These are phyloP conservation scores for human DNA, from an alignment of 2,113 vertebrate species.

Conservation along the genomic window DNA sequence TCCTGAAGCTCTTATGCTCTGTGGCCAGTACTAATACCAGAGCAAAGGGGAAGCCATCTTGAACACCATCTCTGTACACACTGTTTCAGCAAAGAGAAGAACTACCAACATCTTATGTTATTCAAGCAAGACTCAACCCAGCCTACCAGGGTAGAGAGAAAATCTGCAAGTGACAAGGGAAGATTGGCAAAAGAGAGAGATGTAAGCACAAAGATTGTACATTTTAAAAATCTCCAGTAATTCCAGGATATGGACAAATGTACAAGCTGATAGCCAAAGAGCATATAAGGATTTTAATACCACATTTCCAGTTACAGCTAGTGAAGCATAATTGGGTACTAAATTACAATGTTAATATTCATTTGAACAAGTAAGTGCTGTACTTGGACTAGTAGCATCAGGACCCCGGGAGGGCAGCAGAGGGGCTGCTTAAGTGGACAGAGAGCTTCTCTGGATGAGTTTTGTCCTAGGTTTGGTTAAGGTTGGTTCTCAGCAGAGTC, in stretches of 20 bases:
- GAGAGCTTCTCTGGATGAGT: constrained; percentile 78
- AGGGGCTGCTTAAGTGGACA: constrained; percentile 81
- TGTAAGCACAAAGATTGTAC: background rate
- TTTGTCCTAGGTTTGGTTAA: constrained; percentile 67
- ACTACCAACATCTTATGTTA: background rate
- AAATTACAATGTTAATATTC: constrained; percentile 90
- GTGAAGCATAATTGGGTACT: constrained; percentile 88
- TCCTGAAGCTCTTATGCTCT: background rate
- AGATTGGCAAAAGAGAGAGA: background rate
- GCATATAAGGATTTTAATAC: constrained; percentile 80
- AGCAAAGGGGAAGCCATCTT: background rate
- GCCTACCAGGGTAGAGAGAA: background rate
- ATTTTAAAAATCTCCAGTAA: constrained; percentile 55
- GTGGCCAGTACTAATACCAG: background rate
- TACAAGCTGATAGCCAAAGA: constrained; percentile 61
- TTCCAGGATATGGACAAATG: constrained; percentile 60
- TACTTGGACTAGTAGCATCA: constrained; percentile 78
- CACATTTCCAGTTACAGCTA: constrained; percentile 86
- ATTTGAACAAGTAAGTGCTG: constrained; percentile 87
- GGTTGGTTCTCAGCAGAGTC: constrained; percentile 59
- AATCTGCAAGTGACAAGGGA: background rate
- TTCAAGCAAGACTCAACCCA: background rate
- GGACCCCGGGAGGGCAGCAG: constrained; percentile 81
- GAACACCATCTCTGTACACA: background rate
- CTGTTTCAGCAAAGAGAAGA: background rate